Conservation (phyloP, 2,797 vertebrate species). For the Poecile montanus region DNA sequence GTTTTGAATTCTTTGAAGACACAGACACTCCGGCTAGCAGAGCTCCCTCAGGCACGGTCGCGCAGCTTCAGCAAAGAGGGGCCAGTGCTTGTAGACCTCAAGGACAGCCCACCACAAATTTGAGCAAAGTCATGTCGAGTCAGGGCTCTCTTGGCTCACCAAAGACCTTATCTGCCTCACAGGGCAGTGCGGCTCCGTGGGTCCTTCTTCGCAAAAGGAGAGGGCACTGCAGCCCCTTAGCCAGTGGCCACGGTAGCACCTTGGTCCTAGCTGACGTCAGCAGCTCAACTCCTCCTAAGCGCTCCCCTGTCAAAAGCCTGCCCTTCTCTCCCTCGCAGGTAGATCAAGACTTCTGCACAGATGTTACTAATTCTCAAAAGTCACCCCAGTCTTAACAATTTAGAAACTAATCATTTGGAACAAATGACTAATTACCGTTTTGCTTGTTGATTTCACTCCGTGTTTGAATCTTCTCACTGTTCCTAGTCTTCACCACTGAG, state of each 20-base stretch:
- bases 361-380: conserved; percentile 82
- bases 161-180: conserved; percentile 77
- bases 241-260: conserved; percentile 74
- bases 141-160: conserved; percentile 75
- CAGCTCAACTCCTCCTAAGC: conserved; percentile 84
- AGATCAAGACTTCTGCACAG: conserved; percentile 82
- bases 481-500: conserved; percentile 39
- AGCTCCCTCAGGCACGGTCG: conserved; percentile 72
- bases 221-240: conserved; percentile 74
- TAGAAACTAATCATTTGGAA: conserved; percentile 84
- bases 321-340: conserved; percentile 94
- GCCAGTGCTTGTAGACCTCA: conserved; percentile 69
- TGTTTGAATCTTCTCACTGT: conserved; percentile 68
- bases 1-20: conserved; percentile 83
- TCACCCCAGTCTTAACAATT: conserved; percentile 78
- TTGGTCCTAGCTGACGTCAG: conserved; percentile 78
- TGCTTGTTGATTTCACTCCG: conserved; percentile 70
- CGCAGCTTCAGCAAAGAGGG: conserved; percentile 75
- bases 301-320: conserved; percentile 86
- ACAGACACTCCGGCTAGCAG: conserved; percentile 77
- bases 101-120: conserved; percentile 73
- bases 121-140: conserved; percentile 68
- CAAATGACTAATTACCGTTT: conserved; percentile 81
- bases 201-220: conserved; percentile 78
- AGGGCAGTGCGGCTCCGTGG: conserved; percentile 73